phyloP scores from a whole-genome alignment of 2,888 invertebrate species.

The Caenorhabditis drosophilae region DNA sequence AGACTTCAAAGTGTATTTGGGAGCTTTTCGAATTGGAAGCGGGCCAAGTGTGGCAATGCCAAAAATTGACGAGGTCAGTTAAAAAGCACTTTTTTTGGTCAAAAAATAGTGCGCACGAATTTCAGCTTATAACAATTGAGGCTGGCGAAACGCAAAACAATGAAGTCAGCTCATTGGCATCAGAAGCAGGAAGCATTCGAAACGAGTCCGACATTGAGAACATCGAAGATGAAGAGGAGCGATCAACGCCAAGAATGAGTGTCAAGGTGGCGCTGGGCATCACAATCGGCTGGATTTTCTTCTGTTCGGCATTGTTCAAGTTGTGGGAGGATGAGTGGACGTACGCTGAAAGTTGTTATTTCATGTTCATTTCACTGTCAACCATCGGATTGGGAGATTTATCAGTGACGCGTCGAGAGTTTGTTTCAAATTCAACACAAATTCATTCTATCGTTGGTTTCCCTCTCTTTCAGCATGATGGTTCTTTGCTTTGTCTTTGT shows the following conservation, averaged over 20 bases:
- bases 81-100: too few species aligned
- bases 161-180: constrained; percentile 45
- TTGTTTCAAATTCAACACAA: constrained; percentile 18
- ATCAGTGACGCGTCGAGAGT: constrained; percentile 63
- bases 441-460: too few species aligned
- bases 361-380: constrained; percentile 71
- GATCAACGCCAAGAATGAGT: constrained; percentile 47
- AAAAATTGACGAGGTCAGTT: constrained; percentile 39
- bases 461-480: constrained; percentile 63
- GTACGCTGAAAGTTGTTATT: constrained; percentile 71
- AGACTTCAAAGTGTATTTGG: constrained; percentile 38
- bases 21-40: constrained; percentile 30
- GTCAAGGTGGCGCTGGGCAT: constrained; percentile 74
- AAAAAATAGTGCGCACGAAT: too few species aligned
- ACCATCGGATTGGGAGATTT: constrained; percentile 70
- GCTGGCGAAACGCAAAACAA: background rate
- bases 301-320: constrained; percentile 88
- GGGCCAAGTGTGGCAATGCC: constrained; percentile 7
- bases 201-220: constrained; percentile 37
- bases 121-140: constrained; percentile 21
- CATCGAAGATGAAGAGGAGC: constrained; percentile 42
- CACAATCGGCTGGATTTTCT: constrained; percentile 85
- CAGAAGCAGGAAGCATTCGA: constrained; percentile 43
- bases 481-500: constrained; percentile 69
- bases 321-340: constrained; percentile 82